phyloP scores from a whole-genome alignment of 2,888 invertebrate species.

The Sinopyrophorus schimmeli region DNA sequence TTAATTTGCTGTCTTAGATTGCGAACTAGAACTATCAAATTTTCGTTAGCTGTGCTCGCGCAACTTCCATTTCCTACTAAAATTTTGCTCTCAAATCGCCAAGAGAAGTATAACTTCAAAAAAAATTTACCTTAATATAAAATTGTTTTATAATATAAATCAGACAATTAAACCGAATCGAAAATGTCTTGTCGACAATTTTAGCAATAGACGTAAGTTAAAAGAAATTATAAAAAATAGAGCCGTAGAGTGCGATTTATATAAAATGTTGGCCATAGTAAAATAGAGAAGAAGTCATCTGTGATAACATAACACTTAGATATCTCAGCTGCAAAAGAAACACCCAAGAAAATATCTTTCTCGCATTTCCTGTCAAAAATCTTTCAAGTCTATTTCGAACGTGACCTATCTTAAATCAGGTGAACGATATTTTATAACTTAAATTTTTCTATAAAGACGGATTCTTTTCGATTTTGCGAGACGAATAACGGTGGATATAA shows the following conservation, averaged over 20 bases:
- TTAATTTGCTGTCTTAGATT: too few relatives aligned
- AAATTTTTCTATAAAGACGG: background rate
- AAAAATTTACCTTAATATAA: too few relatives aligned
- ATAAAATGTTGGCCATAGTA: background rate
- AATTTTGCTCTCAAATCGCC: too few relatives aligned
- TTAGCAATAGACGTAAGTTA: background rate
- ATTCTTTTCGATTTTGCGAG: too few relatives aligned
- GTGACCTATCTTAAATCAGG: slow-evolving; percentile 2
- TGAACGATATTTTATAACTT: slow-evolving; percentile 3
- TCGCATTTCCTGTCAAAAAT: slow-evolving; percentile 2
- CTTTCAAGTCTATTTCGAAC: background rate
- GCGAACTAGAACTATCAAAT: too few relatives aligned
- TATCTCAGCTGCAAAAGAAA: slow-evolving; percentile 1
- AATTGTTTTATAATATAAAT: too few relatives aligned
- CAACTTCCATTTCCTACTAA: too few relatives aligned
- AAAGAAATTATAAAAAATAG: background rate
- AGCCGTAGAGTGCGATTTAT: background rate
- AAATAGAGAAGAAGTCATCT: too few relatives aligned
- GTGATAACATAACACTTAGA: slow-evolving; percentile 4
- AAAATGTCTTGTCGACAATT: background rate
- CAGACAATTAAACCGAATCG: background rate
- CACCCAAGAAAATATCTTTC: slow-evolving; percentile 1
- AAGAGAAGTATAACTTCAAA: too few relatives aligned
- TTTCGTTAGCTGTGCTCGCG: too few relatives aligned
- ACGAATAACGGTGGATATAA: too few relatives aligned